Percentiles rank a stretch among this genome's conserved stretches.
Evolutionary conservation across 2,113 vertebrate genomes (phyloP).

Genomic region (Urocitellus parryii): DNA sequence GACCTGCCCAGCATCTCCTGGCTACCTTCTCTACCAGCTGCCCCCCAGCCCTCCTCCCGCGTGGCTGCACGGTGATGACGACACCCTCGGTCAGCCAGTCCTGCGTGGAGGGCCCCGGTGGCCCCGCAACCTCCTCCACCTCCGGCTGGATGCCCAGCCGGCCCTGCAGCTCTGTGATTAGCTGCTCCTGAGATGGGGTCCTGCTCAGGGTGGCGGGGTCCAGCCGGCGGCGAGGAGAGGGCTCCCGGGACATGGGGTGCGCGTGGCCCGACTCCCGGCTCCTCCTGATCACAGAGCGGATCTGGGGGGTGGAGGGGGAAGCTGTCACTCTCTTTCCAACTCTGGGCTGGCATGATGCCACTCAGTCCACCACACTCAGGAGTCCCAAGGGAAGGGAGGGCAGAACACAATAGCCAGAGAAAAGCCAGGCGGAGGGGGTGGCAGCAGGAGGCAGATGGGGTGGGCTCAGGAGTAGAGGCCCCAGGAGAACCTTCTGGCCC

Average conservation of each 20-base stretch:
- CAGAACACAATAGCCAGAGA: background rate
- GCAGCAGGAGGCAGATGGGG: background rate
- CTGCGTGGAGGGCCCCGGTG: constrained; percentile 85
- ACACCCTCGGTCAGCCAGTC: constrained; percentile 96
- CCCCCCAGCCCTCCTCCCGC: constrained; percentile 87
- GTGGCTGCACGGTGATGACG: constrained; percentile 91
- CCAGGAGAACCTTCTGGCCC: background rate
- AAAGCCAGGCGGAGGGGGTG: background rate
- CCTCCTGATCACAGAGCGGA: constrained; percentile 97
- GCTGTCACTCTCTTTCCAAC: constrained; percentile 61
- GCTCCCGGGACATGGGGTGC: constrained; percentile 96
- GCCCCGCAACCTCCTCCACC: constrained; percentile 88
- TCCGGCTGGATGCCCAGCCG: constrained; percentile 92
- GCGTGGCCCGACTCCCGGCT: constrained; percentile 95
- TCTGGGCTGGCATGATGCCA: background rate
- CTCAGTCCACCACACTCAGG: constrained; percentile 55
- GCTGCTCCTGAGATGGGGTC: constrained; percentile 93
- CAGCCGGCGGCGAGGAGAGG: constrained; percentile 91
- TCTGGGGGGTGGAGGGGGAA: constrained; percentile 88
- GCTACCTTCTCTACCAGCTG: constrained; percentile 91
- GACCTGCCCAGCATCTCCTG: background rate
- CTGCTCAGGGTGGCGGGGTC: constrained; percentile 93
- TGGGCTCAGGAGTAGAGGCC: background rate
- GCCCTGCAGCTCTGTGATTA: constrained; percentile 96
- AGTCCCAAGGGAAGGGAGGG: background rate